phyloP scores from a whole-genome alignment of 1,140 invertebrate species.

The Drosophila pectinifera region DNA sequence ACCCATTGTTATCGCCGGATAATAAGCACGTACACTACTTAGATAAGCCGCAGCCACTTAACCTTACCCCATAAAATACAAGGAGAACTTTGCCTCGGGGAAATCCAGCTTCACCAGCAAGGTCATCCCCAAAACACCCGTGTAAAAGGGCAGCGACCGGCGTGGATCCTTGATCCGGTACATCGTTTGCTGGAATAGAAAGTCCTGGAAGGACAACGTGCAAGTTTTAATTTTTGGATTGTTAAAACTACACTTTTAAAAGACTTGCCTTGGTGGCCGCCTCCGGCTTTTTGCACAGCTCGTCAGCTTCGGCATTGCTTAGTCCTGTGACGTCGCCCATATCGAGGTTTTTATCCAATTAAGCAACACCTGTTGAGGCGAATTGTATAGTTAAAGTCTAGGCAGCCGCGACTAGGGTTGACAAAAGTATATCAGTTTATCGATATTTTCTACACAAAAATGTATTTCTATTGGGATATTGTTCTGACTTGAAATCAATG shows the following conservation, averaged over 20 bases:
- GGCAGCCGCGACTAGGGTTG: constrained; percentile 9
- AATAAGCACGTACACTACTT: constrained; percentile 6
- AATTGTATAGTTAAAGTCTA: constrained; percentile 8
- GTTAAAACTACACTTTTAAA: neutral
- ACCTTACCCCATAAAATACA: constrained; percentile 94
- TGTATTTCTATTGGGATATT: neutral
- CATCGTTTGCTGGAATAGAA: constrained; percentile 98
- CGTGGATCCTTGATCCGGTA: constrained; percentile 96
- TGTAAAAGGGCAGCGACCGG: constrained; percentile 95
- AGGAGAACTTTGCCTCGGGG: constrained; percentile 94
- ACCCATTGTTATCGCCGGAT: constrained; percentile 5
- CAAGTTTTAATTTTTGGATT: neutral
- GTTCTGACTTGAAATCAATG: neutral
- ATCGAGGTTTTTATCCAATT: constrained; percentile 25
- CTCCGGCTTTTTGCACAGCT: constrained; percentile 88
- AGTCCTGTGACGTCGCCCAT: constrained; percentile 87
- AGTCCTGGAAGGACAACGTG: constrained; percentile 87
- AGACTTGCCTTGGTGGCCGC: constrained; percentile 87
- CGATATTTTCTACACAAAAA: neutral
- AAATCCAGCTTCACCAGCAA: constrained; percentile 95
- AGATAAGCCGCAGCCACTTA: constrained; percentile 25
- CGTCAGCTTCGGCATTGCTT: constrained; percentile 88
- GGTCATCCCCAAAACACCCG: constrained; percentile 95
- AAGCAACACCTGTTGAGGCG: constrained; percentile 39
- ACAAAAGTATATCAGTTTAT: neutral